phyloP scores from a whole-genome alignment of 2,888 invertebrate genomes.

The Pollenia labialis region DNA sequence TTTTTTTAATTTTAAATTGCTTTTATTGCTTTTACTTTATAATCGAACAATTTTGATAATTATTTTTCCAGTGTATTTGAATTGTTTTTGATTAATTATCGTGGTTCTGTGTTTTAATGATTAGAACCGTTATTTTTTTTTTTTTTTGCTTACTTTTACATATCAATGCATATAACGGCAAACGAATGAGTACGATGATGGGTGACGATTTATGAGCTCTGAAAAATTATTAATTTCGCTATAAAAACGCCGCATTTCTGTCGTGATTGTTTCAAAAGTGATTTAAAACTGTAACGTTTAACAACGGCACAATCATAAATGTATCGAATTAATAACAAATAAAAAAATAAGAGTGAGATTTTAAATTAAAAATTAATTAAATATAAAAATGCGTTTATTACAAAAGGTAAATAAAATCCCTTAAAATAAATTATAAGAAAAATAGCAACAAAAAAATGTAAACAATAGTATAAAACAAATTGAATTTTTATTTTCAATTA shows the following conservation, averaged over 20 bases:
- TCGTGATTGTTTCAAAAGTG: conserved; percentile 77
- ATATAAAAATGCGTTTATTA: conserved; percentile 73
- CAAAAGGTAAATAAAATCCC: conserved; percentile 61
- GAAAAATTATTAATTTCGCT: conserved; percentile 53
- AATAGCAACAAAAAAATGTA: conserved; percentile 14
- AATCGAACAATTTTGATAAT: background rate
- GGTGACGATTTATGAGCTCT: conserved; percentile 35
- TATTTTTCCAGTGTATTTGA: conserved; percentile 45
- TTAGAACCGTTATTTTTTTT: conserved; percentile 54
- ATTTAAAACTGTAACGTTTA: conserved; percentile 73
- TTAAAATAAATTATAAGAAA: conserved; percentile 20
- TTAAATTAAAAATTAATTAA: background rate
- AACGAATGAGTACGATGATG: conserved; percentile 37
- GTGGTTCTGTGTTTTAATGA: conserved; percentile 52
- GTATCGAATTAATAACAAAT: conserved; percentile 17
- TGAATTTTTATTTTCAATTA: conserved; percentile 66
- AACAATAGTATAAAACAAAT: background rate
- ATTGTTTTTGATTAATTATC: conserved; percentile 49
- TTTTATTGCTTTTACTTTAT: too few species aligned
- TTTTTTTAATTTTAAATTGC: too few species aligned
- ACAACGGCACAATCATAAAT: conserved; percentile 56
- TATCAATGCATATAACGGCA: conserved; percentile 40
- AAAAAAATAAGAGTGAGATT: background rate
- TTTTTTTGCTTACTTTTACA: conserved; percentile 18
- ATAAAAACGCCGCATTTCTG: conserved; percentile 78